These are phyloP conservation scores for Cenopis cana DNA, from an alignment of 2,888 invertebrate genomes.

Conservation along the genomic window DNA sequence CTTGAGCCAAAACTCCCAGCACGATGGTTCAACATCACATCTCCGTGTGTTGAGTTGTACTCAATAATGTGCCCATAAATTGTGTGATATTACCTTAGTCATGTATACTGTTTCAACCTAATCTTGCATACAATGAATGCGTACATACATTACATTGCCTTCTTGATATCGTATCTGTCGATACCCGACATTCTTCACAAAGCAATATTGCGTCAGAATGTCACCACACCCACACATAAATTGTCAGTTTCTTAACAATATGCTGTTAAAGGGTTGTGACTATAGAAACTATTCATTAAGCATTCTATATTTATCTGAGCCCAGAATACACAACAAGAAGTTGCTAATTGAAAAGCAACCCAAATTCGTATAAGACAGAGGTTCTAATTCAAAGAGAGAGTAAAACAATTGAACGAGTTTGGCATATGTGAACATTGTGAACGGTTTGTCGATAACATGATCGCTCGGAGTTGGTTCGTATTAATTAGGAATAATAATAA, in stretches of 20 bases:
- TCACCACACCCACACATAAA: not conserved
- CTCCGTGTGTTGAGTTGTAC: no score
- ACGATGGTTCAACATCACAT: no score
- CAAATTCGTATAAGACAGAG: not conserved
- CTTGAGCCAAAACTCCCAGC: no score
- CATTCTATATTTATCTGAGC: not conserved
- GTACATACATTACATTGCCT: no score
- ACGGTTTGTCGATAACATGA: conserved; percentile 11
- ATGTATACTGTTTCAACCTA: no score
- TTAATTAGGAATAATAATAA: no score
- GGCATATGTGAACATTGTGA: not conserved
- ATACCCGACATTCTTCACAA: not conserved
- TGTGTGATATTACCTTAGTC: no score
- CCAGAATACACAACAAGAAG: not conserved
- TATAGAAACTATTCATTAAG: not conserved
- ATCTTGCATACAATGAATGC: no score
- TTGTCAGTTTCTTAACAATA: not conserved
- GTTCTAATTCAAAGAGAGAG: not conserved
- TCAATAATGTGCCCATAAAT: no score
- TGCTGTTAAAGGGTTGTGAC: not conserved
- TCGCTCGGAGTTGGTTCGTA: not conserved
- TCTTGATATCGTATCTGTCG: not conserved
- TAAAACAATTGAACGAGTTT: not conserved
- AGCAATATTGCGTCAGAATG: not conserved
- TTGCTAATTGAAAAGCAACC: not conserved